These are phyloP conservation scores for Chloebia gouldiae DNA, from an alignment of 2,113 vertebrate species.

Conservation along the genomic window DNA sequence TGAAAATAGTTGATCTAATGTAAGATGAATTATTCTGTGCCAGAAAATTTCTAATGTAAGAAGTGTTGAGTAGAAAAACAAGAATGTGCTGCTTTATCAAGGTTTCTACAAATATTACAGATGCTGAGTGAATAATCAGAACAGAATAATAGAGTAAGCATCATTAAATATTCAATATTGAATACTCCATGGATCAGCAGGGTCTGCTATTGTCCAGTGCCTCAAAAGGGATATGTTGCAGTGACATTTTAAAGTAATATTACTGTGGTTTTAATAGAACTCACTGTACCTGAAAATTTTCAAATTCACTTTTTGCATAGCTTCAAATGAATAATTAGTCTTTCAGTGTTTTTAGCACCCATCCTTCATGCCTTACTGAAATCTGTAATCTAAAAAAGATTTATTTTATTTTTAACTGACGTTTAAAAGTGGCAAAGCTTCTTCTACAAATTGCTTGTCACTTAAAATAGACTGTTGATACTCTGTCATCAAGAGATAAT, in stretches of 20 bases:
- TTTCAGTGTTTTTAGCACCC: background rate
- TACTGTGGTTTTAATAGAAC: background rate
- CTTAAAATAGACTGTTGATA: slow-evolving; percentile 65
- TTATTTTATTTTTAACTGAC: slow-evolving; percentile 59
- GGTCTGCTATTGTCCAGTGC: background rate
- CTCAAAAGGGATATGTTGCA: background rate
- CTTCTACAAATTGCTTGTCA: slow-evolving; percentile 63
- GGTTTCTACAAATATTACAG: background rate
- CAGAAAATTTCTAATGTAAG: background rate
- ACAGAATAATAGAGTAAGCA: background rate
- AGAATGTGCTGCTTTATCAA: background rate
- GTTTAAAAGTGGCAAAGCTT: slow-evolving; percentile 43
- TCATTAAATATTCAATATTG: slow-evolving; percentile 4
- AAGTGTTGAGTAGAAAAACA: background rate
- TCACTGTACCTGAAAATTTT: background rate
- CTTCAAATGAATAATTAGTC: background rate
- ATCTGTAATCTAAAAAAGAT: slow-evolving; percentile 34
- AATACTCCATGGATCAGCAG: background rate
- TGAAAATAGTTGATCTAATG: background rate
- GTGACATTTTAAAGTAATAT: background rate
- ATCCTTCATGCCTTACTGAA: slow-evolving; percentile 9
- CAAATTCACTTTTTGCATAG: background rate
- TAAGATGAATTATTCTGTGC: background rate
- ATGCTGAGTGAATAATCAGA: background rate
- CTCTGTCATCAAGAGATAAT: slow-evolving; percentile 61